Percentiles rank a stretch among this genome's conserved stretches.
Evolutionary conservation across 2,888 invertebrate genomes (phyloP).

Genomic region (Ectemnius continuus): DNA sequence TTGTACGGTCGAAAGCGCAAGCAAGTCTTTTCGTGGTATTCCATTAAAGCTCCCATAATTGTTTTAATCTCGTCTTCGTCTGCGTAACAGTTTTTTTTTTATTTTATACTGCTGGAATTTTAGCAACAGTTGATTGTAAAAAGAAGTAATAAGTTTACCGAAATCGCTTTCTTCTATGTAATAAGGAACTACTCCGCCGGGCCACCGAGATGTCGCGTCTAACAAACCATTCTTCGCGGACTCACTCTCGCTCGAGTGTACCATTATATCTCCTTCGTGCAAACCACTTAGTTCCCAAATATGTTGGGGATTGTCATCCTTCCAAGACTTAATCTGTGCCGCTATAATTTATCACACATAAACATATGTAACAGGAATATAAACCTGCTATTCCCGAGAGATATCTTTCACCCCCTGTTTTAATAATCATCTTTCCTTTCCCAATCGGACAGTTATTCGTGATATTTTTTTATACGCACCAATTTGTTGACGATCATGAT

Average conservation of each 20-base stretch:
- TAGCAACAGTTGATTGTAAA: too few relatives aligned
- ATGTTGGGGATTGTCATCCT: conserved; percentile 77
- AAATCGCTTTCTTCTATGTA: conserved; percentile 80
- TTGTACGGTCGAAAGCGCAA: conserved; percentile 82
- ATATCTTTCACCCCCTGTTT: too few relatives aligned
- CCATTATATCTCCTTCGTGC: conserved; percentile 83
- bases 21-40: conserved; percentile 83
- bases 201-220: conserved; percentile 79
- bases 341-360: conserved; percentile 19
- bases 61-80: conserved; percentile 71
- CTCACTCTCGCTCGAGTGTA: conserved; percentile 70
- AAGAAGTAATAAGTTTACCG: conserved; percentile 73
- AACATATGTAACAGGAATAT: not conserved
- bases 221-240: conserved; percentile 77
- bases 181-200: conserved; percentile 80
- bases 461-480: conserved; percentile 45
- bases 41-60: conserved; percentile 81
- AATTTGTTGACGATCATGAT: conserved; percentile 57
- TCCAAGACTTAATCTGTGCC: conserved; percentile 77
- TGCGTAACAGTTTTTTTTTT: conserved; percentile 7
- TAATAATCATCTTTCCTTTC: too few relatives aligned
- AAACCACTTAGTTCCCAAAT: conserved; percentile 81
- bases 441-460: too few relatives aligned
- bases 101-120: conserved; percentile 9
- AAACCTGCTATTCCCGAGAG: too few relatives aligned